These are phyloP conservation scores for Theristus sp. DNA, from an alignment of 2,888 invertebrate genomes.

Conservation along the genomic window DNA sequence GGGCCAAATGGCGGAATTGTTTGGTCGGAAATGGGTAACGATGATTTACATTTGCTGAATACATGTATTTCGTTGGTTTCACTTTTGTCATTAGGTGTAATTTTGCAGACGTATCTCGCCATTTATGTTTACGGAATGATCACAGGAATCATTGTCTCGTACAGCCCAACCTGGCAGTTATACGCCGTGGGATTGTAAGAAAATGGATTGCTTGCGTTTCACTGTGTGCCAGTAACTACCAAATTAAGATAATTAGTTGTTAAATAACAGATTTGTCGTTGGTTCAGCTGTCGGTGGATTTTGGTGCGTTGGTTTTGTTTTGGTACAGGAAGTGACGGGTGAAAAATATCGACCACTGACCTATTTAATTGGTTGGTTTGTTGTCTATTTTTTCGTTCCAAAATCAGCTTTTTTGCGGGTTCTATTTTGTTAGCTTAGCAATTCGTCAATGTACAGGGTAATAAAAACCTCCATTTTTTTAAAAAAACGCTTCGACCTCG, in stretches of 20 bases:
- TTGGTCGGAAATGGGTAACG: background rate
- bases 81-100: background rate
- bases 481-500: too few relatives aligned
- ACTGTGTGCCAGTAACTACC: too few relatives aligned
- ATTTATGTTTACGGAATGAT: too few relatives aligned
- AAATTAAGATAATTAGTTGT: background rate
- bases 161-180: too few relatives aligned
- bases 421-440: too few relatives aligned
- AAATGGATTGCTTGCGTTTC: too few relatives aligned
- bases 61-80: background rate
- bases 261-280: background rate
- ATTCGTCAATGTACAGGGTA: too few relatives aligned
- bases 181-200: too few relatives aligned
- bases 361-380: background rate
- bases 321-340: background rate
- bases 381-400: background rate
- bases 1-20: background rate
- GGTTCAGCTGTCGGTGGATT: background rate
- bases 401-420: too few relatives aligned
- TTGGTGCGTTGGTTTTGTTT: background rate
- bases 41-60: background rate
- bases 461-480: background rate
- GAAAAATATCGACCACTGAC: background rate
- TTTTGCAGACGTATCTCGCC: too few relatives aligned
- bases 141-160: too few relatives aligned